A percentile compares a stretch with the other conserved stretches of the same genome.
phyloP scores from a whole-genome alignment of 2,888 invertebrate genomes.

The Ochropacha duplaris region DNA sequence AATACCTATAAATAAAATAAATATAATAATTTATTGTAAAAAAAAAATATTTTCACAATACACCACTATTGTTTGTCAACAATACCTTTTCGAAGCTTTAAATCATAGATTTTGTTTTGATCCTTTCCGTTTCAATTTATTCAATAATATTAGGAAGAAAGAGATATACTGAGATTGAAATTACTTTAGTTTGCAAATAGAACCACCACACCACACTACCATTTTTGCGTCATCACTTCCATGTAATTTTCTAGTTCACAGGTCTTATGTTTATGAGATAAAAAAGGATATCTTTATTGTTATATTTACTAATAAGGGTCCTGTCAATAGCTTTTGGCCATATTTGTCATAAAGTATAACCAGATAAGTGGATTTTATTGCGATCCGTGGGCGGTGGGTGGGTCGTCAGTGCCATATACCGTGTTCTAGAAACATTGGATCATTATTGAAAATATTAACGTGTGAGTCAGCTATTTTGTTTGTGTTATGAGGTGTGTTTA shows the following conservation, averaged over 20 bases:
- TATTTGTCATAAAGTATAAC: constrained; percentile 14
- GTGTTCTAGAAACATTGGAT: neutral
- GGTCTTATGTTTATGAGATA: neutral
- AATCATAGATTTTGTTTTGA: too few relatives aligned
- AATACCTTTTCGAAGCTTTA: too few relatives aligned
- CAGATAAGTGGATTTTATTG: constrained; percentile 9
- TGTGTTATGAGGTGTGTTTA: neutral
- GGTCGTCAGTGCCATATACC: neutral
- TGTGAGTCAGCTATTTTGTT: neutral
- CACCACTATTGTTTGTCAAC: too few relatives aligned
- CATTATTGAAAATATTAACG: neutral
- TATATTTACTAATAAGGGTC: constrained; percentile 9
- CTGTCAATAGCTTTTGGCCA: constrained; percentile 18
- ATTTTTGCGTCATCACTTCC: neutral
- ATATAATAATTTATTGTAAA: too few relatives aligned
- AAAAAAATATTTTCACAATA: too few relatives aligned
- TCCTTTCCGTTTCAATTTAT: too few relatives aligned
- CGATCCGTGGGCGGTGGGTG: constrained; percentile 1
- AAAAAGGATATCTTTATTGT: constrained; percentile 6
- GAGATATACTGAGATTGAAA: too few relatives aligned
- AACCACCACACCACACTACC: too few relatives aligned
- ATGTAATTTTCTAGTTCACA: neutral
- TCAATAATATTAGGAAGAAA: too few relatives aligned
- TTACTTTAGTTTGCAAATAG: too few relatives aligned
- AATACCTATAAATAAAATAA: too few relatives aligned